These are phyloP conservation scores for Macrotus californicus DNA, from an alignment of 2,113 vertebrate genomes.

Conservation along the genomic window DNA sequence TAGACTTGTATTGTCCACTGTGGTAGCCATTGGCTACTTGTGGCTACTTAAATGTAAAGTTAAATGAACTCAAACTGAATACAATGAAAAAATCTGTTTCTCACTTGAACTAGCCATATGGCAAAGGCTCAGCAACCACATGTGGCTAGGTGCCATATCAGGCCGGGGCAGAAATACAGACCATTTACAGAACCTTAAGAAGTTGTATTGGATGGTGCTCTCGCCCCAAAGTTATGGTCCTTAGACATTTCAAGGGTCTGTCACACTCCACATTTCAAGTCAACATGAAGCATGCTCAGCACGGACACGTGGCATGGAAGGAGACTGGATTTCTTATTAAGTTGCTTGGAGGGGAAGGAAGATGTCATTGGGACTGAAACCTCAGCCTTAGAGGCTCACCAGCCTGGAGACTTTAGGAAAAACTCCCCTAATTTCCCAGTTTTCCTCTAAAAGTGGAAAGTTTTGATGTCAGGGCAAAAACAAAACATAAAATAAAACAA, in stretches of 20 bases:
- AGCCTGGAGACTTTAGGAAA: not conserved
- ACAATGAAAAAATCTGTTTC: not conserved
- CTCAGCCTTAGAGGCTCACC: not conserved
- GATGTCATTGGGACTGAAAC: not conserved
- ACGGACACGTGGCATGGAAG: not conserved
- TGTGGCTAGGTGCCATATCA: not conserved
- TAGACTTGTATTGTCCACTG: not conserved
- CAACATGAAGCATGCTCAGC: not conserved
- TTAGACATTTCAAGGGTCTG: not conserved
- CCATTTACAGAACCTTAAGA: not conserved
- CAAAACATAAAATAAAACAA: not conserved
- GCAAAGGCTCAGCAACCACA: not conserved
- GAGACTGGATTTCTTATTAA: not conserved
- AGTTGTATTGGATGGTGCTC: not conserved
- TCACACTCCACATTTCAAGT: not conserved
- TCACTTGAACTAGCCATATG: not conserved
- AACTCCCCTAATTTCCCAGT: not conserved
- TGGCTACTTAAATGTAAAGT: not conserved
- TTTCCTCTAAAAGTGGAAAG: not conserved
- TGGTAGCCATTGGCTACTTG: not conserved
- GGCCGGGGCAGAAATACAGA: accelerated
- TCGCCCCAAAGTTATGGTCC: not conserved
- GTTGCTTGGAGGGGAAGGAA: not conserved
- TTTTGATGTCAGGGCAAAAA: not conserved
- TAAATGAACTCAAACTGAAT: not conserved